phyloP scores from a whole-genome alignment of 2,113 vertebrate genomes.

The Agapornis roseicollis region DNA sequence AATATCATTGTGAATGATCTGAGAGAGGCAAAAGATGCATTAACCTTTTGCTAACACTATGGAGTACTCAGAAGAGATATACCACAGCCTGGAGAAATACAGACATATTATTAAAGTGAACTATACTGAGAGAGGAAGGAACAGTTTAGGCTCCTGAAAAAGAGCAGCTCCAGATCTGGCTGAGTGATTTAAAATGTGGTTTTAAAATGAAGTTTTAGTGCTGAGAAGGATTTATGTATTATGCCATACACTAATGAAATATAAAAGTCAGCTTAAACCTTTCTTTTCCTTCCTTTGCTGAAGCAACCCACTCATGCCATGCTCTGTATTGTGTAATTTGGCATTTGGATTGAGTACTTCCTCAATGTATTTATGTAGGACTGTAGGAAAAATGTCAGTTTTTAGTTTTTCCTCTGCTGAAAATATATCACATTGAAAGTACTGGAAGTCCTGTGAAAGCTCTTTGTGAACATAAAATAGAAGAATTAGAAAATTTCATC shows the following conservation, averaged over 20 bases:
- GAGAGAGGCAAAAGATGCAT: not conserved
- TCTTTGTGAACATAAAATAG: not conserved
- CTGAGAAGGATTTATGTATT: not conserved
- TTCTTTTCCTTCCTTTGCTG: not conserved
- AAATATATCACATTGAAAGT: not conserved
- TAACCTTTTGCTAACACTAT: not conserved
- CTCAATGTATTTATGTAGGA: not conserved
- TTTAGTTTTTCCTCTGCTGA: not conserved
- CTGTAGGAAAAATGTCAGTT: not conserved
- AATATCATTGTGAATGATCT: not conserved
- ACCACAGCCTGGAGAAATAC: not conserved
- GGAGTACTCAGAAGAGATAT: not conserved
- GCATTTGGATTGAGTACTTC: not conserved
- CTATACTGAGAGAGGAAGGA: not conserved
- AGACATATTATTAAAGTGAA: not conserved
- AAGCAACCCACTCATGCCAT: not conserved
- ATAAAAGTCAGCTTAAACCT: not conserved
- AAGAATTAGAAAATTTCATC: not conserved
- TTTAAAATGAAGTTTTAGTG: not conserved
- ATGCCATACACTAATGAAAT: not conserved
- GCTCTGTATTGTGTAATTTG: not conserved
- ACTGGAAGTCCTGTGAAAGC: not conserved
- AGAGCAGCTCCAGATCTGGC: not conserved
- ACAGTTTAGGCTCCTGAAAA: not conserved
- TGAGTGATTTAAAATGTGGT: not conserved